Percentiles rank a stretch among this genome's conserved stretches.
Evolutionary conservation across 2,888 invertebrate species (phyloP).

Genomic region (Lacanobia wlatinum): DNA sequence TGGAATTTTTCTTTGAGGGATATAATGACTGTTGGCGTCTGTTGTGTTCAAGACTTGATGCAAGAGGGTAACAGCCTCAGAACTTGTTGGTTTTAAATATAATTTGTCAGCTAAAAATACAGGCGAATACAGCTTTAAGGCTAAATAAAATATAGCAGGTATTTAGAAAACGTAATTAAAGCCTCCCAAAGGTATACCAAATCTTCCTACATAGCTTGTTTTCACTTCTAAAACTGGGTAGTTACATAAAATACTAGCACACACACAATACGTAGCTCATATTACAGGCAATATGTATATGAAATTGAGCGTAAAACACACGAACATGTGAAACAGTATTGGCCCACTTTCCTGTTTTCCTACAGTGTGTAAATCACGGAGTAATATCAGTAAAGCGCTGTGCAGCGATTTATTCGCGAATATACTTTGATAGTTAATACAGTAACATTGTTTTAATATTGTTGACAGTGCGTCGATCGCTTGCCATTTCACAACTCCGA

Average conservation of each 20-base stretch:
- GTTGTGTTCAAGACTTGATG: slow-evolving; percentile 13
- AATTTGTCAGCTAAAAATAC: background rate
- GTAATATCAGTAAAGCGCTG: slow-evolving; percentile 48
- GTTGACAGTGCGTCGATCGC: slow-evolving; percentile 26
- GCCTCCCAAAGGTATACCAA: slow-evolving; percentile 39
- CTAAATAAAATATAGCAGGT: slow-evolving; percentile 37
- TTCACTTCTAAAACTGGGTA: slow-evolving; percentile 55
- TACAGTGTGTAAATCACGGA: slow-evolving; percentile 51
- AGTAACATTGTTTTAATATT: slow-evolving; percentile 40
- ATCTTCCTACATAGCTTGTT: slow-evolving; percentile 53
- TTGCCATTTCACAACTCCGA: too few species aligned
- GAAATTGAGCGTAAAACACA: slow-evolving; percentile 60
- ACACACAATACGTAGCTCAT: slow-evolving; percentile 31
- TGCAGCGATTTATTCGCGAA: slow-evolving; percentile 49
- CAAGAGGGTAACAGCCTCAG: slow-evolving; percentile 9
- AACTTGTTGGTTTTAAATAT: background rate
- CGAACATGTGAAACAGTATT: slow-evolving; percentile 54
- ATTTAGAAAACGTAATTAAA: slow-evolving; percentile 45
- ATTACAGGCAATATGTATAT: slow-evolving; percentile 45
- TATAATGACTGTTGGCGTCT: slow-evolving; percentile 46
- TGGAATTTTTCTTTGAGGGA: slow-evolving; percentile 50
- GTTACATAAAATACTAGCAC: slow-evolving; percentile 46
- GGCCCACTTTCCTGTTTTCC: slow-evolving; percentile 53
- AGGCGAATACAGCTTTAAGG: background rate
- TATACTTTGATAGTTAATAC: slow-evolving; percentile 56